Percentiles rank a stretch among this genome's conserved stretches.
Evolutionary conservation across 1,140 invertebrate species (phyloP).

Genomic region (Paraescarpia echinospica): DNA sequence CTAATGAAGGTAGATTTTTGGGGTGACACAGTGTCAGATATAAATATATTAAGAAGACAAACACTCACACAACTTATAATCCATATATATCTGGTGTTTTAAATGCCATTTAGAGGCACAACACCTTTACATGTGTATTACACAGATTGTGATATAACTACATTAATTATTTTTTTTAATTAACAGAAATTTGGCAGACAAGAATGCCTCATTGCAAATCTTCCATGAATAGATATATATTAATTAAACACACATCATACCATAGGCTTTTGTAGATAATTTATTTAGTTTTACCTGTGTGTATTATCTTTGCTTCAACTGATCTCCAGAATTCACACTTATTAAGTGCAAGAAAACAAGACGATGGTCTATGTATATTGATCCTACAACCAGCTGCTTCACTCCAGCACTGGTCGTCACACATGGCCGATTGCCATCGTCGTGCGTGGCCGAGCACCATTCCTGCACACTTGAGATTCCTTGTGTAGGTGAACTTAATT

Average conservation of each 20-base stretch:
- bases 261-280: neutral
- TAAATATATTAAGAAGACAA: too few species aligned
- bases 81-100: too few species aligned
- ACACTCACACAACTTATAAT: too few species aligned
- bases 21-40: too few species aligned
- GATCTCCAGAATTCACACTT: neutral
- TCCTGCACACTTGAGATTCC: slow-evolving; percentile 3
- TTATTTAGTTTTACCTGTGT: neutral
- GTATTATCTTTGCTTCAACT: neutral
- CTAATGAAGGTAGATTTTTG: too few species aligned
- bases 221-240: neutral
- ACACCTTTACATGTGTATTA: neutral
- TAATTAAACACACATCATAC: neutral
- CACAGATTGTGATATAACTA: neutral
- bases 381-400: neutral
- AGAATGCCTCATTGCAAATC: neutral
- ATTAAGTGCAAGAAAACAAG: neutral
- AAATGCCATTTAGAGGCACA: too few species aligned
- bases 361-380: neutral
- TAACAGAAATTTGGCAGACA: neutral
- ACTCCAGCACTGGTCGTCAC: neutral
- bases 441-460: neutral
- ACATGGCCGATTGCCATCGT: neutral
- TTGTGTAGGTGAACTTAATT: neutral
- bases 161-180: neutral